Percentiles rank a stretch among this genome's conserved stretches.
phyloP scores from a whole-genome alignment of 2,113 vertebrate species.

The Melospiza georgiana region DNA sequence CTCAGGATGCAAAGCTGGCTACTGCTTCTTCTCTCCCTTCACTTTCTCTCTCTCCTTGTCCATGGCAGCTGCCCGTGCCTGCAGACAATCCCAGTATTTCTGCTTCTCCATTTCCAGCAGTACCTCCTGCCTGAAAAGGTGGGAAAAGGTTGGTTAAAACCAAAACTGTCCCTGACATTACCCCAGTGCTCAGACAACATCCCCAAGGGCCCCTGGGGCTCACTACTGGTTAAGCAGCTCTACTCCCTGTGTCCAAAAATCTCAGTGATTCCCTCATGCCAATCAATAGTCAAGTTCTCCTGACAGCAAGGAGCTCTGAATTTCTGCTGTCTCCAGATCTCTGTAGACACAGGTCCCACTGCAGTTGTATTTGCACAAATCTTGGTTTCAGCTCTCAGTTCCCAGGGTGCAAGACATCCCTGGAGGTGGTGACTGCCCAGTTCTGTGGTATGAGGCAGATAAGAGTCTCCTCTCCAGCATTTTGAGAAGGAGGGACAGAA shows the following conservation, averaged over 20 bases:
- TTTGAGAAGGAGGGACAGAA: neutral
- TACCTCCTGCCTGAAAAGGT: neutral
- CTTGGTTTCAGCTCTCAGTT: neutral
- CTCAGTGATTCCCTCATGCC: neutral
- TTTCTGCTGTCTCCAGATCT: neutral
- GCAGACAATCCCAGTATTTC: slow-evolving; percentile 40
- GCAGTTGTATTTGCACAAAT: neutral
- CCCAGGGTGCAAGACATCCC: neutral
- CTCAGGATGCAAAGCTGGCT: neutral
- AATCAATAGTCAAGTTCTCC: neutral
- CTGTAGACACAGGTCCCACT: neutral
- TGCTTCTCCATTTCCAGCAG: neutral
- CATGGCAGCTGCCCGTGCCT: slow-evolving; percentile 9
- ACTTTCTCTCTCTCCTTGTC: neutral
- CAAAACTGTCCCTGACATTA: neutral
- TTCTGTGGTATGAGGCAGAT: neutral
- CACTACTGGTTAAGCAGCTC: neutral
- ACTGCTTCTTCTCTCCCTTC: neutral
- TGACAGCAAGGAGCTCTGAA: neutral
- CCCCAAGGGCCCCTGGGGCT: neutral
- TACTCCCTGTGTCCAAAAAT: neutral
- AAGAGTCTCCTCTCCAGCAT: neutral
- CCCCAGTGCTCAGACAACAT: neutral
- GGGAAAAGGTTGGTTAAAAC: neutral
- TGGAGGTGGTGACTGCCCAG: neutral